These are phyloP conservation scores for Myotis vivesi DNA, from an alignment of 2,797 vertebrate species.

Conservation along the genomic window DNA sequence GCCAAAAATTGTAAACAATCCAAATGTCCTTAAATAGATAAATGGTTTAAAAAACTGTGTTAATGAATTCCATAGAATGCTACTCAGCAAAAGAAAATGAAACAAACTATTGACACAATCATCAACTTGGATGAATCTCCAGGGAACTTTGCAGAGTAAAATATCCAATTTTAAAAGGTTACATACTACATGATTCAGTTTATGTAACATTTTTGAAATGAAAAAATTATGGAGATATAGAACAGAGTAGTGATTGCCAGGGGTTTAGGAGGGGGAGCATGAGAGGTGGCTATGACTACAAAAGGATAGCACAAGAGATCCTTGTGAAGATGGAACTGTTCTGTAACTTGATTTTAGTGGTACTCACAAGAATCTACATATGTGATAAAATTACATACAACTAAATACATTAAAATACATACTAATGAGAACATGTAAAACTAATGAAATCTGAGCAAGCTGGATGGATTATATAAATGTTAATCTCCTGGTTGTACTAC, in stretches of 20 bases:
- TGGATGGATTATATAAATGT: neutral
- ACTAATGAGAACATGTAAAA: neutral
- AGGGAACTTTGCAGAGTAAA: neutral
- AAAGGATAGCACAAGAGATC: neutral
- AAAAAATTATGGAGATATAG: neutral
- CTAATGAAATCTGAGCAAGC: neutral
- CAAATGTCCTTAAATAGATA: neutral
- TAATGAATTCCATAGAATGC: neutral
- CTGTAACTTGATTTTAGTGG: slow-evolving; percentile 15
- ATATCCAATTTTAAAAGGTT: neutral
- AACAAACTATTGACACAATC: neutral
- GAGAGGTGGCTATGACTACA: neutral
- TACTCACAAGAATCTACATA: neutral
- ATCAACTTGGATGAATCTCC: neutral
- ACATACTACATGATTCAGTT: neutral
- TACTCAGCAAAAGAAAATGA: neutral
- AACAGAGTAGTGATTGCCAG: neutral
- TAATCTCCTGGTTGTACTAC: neutral
- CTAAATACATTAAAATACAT: neutral
- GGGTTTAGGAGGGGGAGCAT: neutral
- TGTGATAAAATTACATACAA: slow-evolving; percentile 32
- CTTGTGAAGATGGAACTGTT: neutral
- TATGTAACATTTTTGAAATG: slow-evolving; percentile 17
- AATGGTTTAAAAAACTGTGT: neutral
- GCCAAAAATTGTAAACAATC: neutral